phyloP scores from a whole-genome alignment of 2,797 vertebrate genomes.

The Notolabrus celidotus region DNA sequence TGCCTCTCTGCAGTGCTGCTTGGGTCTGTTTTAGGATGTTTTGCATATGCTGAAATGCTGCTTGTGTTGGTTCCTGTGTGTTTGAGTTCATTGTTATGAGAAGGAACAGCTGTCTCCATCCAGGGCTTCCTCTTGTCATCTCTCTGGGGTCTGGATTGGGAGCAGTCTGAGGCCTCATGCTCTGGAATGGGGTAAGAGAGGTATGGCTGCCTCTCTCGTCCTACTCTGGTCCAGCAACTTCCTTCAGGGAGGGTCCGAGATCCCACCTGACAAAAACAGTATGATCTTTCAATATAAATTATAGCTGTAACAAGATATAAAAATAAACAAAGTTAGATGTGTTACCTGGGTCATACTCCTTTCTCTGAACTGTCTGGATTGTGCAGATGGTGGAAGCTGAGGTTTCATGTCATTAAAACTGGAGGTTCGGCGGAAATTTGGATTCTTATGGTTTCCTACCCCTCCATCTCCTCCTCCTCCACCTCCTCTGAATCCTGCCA shows the following conservation, averaged over 20 bases:
- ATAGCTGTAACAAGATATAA: neutral
- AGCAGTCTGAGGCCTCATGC: slow-evolving; percentile 70
- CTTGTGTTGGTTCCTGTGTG: slow-evolving; percentile 71
- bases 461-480: slow-evolving; percentile 40
- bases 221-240: slow-evolving; percentile 83
- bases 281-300: slow-evolving; percentile 6
- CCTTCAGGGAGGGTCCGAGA: slow-evolving; percentile 89
- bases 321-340: slow-evolving; percentile 2
- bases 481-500: slow-evolving; percentile 58
- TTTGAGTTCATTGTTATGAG: slow-evolving; percentile 61
- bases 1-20: slow-evolving; percentile 57
- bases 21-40: slow-evolving; percentile 63
- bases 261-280: slow-evolving; percentile 73
- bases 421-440: slow-evolving; percentile 91
- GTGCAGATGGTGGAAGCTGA: slow-evolving; percentile 71
- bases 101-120: slow-evolving; percentile 61
- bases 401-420: slow-evolving; percentile 94
- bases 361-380: slow-evolving; percentile 89
- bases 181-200: slow-evolving; percentile 80
- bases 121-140: slow-evolving; percentile 78
- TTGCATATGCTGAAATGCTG: slow-evolving; percentile 55
- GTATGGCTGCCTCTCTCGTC: slow-evolving; percentile 82
- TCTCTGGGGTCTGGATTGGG: slow-evolving; percentile 69
- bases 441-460: slow-evolving; percentile 76
- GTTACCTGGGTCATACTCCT: slow-evolving; percentile 92